Percentiles rank a stretch among this genome's conserved stretches.
phyloP scores from a whole-genome alignment of 2,888 invertebrate genomes.

The Glaucopsyche alexis region DNA sequence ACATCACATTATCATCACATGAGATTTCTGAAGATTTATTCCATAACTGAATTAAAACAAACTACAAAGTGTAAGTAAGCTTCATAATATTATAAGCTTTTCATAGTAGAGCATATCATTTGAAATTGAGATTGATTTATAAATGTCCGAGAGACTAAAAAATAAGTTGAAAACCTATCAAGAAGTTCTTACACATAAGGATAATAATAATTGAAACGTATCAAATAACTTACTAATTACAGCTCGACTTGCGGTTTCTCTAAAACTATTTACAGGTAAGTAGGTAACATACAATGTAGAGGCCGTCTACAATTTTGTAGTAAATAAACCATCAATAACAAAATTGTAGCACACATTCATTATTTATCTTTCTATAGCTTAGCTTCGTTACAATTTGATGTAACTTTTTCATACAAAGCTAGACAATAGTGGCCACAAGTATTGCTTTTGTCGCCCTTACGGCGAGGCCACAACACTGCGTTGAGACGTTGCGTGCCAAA shows the following conservation, averaged over 20 bases:
- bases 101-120: no score
- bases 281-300: neutral
- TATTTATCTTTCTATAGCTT: constrained; percentile 53
- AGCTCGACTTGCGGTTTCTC: neutral
- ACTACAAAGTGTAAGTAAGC: no score
- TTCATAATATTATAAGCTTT: no score
- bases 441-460: constrained; percentile 50
- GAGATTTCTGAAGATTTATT: no score
- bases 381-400: constrained; percentile 33
- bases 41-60: no score
- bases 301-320: neutral
- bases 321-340: neutral
- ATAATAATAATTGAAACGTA: neutral
- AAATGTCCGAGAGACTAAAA: no score
- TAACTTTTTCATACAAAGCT: constrained; percentile 65
- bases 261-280: neutral
- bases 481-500: no score
- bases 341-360: constrained; percentile 56
- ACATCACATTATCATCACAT: neutral
- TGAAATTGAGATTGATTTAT: no score
- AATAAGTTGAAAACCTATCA: neutral
- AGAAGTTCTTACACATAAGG: neutral
- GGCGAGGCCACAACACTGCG: no score
- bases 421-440: constrained; percentile 60
- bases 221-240: constrained; percentile 8